These are phyloP conservation scores for Athetis lepigone DNA, from an alignment of 2,888 invertebrate genomes.

Conservation along the genomic window DNA sequence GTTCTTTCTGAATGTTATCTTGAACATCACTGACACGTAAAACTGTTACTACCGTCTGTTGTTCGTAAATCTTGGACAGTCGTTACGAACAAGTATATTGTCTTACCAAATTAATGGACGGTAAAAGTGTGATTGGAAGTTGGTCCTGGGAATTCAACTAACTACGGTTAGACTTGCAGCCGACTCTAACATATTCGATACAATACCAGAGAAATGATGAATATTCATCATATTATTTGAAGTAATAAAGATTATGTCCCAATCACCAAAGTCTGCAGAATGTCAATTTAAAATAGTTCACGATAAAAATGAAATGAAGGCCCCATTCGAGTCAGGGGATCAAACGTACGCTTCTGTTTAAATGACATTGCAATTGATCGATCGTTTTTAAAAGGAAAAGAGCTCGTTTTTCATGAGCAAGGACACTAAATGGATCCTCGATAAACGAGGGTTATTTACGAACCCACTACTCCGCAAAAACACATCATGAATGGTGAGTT, in stretches of 20 bases:
- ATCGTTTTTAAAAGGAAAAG: constrained; percentile 77
- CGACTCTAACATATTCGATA: no score
- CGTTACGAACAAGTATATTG: no score
- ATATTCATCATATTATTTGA: no score
- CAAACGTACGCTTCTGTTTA: constrained; percentile 77
- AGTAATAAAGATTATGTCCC: neutral
- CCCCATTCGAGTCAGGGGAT: constrained; percentile 70
- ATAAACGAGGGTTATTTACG: constrained; percentile 84
- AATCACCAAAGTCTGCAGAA: neutral
- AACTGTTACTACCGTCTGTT: no score
- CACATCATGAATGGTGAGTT: constrained; percentile 79
- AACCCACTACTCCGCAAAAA: constrained; percentile 75
- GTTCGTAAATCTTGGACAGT: no score
- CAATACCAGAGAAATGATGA: no score
- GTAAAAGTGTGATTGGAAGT: no score
- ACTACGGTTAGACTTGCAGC: no score
- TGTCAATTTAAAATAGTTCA: neutral
- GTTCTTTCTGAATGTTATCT: no score
- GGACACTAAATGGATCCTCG: constrained; percentile 83
- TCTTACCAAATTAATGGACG: no score
- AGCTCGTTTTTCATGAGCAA: constrained; percentile 84
- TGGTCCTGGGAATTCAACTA: no score
- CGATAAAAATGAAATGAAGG: constrained; percentile 41
- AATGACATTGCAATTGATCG: constrained; percentile 86
- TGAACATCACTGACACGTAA: no score